Percentiles rank a stretch among this genome's conserved stretches.
Evolutionary conservation across 2,797 vertebrate species (phyloP).

Genomic region (Naso thynnoides): DNA sequence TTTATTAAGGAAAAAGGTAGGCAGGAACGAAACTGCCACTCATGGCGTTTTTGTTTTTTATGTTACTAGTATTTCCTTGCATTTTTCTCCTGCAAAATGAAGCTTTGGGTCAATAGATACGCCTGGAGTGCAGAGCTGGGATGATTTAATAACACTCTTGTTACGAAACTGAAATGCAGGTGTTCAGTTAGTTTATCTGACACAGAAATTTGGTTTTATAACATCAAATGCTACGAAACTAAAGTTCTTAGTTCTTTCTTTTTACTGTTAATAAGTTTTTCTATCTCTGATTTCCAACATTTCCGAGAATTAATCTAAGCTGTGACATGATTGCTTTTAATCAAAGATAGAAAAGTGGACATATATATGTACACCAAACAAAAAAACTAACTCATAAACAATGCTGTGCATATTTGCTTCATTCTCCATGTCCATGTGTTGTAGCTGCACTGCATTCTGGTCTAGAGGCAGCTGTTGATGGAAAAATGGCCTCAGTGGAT

Average conservation of each 20-base stretch:
- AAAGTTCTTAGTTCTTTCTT: neutral
- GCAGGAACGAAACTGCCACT: constrained; percentile 81
- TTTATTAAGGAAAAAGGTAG: constrained; percentile 70
- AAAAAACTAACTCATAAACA: neutral
- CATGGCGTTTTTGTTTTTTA: constrained; percentile 68
- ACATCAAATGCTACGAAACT: neutral
- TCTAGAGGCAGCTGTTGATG: neutral
- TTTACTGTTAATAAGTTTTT: neutral
- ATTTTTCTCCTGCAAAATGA: constrained; percentile 35
- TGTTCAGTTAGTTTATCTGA: neutral
- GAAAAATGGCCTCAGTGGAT: neutral
- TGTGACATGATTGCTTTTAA: neutral
- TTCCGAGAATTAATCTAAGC: neutral
- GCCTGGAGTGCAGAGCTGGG: neutral
- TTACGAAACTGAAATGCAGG: neutral
- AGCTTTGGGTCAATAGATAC: constrained; percentile 53
- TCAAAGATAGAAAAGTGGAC: neutral
- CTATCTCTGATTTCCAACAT: neutral
- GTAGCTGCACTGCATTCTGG: neutral
- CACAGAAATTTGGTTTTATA: neutral
- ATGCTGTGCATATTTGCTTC: neutral
- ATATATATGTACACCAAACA: neutral
- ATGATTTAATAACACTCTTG: neutral
- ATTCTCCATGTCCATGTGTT: neutral
- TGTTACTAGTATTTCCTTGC: constrained; percentile 73